Base-by-base conservation (phyloP, 2,888 invertebrate genomes). In the Stictocephala bisonia region DNA sequence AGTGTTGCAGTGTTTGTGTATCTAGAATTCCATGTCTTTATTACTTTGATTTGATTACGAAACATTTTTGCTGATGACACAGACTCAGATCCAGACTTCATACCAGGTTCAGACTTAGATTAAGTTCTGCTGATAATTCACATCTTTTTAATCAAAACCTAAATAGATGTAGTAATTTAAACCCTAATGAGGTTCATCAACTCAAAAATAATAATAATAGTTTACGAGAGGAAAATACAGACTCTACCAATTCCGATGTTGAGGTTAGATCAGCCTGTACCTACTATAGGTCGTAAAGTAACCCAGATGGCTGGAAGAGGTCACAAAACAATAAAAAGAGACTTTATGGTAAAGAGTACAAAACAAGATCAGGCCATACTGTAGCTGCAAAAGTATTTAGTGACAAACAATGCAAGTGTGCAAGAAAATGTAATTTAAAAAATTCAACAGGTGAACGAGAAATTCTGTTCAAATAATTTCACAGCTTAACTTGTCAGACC, bases 261-360 rank as follows among this genome's bases (percentile, higher is more conserved):
- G 68, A 50, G 27, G 68, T 68, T 50, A 68, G 68, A 27, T 50
- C 68, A 66, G 48, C 44, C 26, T 41, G n/a, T 27, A 68, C 50
- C 27, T 18, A 18, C 27, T 68, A 27, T 40, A 60, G 31, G 71
- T 58, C 27, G 29, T 40, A 58, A 44, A 70, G 24, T 40, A 40
- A 56, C 18, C 24, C 56, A 24, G 26, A 35, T 53, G 24, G 40
- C 56, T 53, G 35, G 56, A 70, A 70, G 18, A 56, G 35, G 40
- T 31, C 53, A 50, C 22, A 50, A 15, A 53, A 70, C 26, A 27
- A 20, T 18, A 51, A 50, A 51, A 69, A 53, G 22, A 31, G 56
- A 26, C 27, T 70, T 35, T 70, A 53, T 27, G 70, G 41, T 29
- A 31, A 70, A 50, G 35, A 70, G 29, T 70, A 53, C 11, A 35